Conservation (phyloP, 92 coral and sea anemone species). For the Paramuricea clavata region DNA sequence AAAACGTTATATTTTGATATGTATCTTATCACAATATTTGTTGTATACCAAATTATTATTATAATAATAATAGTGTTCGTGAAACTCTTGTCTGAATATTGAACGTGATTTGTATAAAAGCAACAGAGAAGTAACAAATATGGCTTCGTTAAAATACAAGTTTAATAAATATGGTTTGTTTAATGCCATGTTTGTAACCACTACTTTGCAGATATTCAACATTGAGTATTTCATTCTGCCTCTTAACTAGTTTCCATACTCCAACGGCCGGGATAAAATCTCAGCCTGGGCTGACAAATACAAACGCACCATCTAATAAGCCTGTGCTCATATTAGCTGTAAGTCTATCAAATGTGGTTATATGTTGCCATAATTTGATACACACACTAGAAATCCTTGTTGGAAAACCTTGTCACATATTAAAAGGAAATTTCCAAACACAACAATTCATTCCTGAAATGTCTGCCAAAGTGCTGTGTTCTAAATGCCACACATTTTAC, state of each 20-base stretch:
- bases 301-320: no score
- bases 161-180: no score
- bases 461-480: background rate
- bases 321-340: no score
- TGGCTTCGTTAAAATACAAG: background rate
- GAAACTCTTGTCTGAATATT: background rate
- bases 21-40: background rate
- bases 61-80: background rate
- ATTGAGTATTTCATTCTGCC: background rate
- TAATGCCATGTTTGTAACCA: background rate
- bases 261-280: background rate
- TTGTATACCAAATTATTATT: background rate
- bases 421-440: no score
- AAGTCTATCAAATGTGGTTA: no score
- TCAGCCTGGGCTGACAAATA: no score
- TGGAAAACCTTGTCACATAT: background rate
- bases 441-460: no score
- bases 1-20: background rate
- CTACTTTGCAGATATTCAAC: background rate
- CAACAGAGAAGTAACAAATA: background rate
- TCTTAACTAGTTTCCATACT: background rate
- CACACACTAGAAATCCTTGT: no score
- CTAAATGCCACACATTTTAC: slow-evolving; percentile 62
- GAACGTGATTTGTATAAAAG: background rate
- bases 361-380: no score